Percentiles rank a stretch among this genome's conserved stretches.
phyloP scores from a whole-genome alignment of 2,888 invertebrate genomes.

The Marronus borbonicus region DNA sequence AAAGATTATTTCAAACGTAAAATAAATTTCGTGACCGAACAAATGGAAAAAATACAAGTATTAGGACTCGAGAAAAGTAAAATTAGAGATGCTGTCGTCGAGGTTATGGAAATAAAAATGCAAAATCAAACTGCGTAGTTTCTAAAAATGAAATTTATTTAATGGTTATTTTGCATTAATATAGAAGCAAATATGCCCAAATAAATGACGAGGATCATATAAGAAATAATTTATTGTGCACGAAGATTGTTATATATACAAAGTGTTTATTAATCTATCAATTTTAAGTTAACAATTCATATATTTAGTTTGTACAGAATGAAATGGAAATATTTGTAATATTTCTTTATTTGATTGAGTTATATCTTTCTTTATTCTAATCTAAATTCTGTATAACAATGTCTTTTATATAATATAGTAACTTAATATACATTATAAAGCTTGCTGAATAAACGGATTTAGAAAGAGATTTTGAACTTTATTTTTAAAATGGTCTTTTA shows the following conservation, averaged over 20 bases:
- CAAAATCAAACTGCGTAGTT: slow-evolving; percentile 58
- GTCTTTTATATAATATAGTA: neutral
- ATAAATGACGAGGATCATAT: slow-evolving; percentile 41
- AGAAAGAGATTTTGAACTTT: neutral
- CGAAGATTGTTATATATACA: slow-evolving; percentile 50
- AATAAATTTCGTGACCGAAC: slow-evolving; percentile 91
- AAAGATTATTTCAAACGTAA: slow-evolving; percentile 95
- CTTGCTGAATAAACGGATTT: slow-evolving; percentile 17
- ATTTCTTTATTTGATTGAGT: neutral
- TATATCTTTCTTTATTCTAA: neutral
- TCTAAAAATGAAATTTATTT: slow-evolving; percentile 13
- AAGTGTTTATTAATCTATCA: slow-evolving; percentile 37
- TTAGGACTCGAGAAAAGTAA: slow-evolving; percentile 88
- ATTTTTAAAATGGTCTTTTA: neutral
- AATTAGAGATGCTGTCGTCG: slow-evolving; percentile 84
- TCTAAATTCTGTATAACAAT: neutral
- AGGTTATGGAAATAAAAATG: slow-evolving; percentile 84
- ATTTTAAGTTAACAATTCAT: slow-evolving; percentile 36
- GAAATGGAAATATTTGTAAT: slow-evolving; percentile 1
- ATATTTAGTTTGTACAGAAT: slow-evolving; percentile 39
- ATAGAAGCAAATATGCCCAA: neutral
- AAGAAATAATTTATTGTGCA: slow-evolving; percentile 53
- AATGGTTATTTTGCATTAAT: slow-evolving; percentile 20
- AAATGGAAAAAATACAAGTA: slow-evolving; percentile 94
- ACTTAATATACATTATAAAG: slow-evolving; percentile 18